Conservation (phyloP, 2,888 invertebrate genomes). For the Cactoblastis cactorum region DNA sequence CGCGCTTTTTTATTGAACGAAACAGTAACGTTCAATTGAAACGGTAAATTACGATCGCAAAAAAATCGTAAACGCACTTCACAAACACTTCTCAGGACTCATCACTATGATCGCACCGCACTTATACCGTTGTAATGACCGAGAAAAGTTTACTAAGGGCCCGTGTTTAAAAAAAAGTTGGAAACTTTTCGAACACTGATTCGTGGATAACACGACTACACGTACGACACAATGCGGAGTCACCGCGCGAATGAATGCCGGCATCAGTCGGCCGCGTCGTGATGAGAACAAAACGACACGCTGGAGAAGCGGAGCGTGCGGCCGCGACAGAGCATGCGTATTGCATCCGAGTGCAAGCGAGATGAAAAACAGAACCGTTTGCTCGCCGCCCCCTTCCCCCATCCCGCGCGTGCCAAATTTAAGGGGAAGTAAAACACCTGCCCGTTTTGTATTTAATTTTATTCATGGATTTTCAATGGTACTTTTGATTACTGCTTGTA, state of each 20-base stretch:
- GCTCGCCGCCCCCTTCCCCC: slow-evolving; percentile 39
- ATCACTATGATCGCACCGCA: slow-evolving; percentile 58
- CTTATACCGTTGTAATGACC: slow-evolving; percentile 40
- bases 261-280: slow-evolving; percentile 22
- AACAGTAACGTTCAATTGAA: slow-evolving; percentile 74
- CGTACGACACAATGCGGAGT: slow-evolving; percentile 50
- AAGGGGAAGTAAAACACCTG: slow-evolving; percentile 55
- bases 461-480: slow-evolving; percentile 11
- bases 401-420: slow-evolving; percentile 44
- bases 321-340: slow-evolving; percentile 36
- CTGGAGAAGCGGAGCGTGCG: slow-evolving; percentile 49
- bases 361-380: slow-evolving; percentile 47
- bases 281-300: slow-evolving; percentile 48
- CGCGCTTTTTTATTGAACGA: slow-evolving; percentile 66
- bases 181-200: slow-evolving; percentile 65
- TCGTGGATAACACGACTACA: slow-evolving; percentile 37
- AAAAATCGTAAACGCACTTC: slow-evolving; percentile 57
- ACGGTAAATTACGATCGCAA: slow-evolving; percentile 66
- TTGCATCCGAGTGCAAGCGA: slow-evolving; percentile 29
- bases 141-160: slow-evolving; percentile 47
- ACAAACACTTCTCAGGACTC: slow-evolving; percentile 49
- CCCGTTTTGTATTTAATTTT: slow-evolving; percentile 33
- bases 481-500: slow-evolving; percentile 3
- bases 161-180: slow-evolving; percentile 58
- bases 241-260: slow-evolving; percentile 56